Base-by-base conservation (phyloP, 2,888 invertebrate species). In the Gnatocerus cornutus region DNA sequence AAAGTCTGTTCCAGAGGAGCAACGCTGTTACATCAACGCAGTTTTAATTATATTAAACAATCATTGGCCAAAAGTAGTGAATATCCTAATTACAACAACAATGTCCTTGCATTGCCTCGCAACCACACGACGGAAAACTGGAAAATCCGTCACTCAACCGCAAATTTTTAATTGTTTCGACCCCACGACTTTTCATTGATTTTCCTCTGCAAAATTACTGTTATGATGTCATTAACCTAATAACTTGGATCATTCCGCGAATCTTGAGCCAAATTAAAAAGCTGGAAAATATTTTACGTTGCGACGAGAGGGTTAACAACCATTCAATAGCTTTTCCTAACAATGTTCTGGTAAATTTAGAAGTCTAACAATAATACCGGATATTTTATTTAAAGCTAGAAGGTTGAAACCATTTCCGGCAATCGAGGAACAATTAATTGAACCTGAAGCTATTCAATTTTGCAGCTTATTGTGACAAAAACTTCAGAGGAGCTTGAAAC, bases 41-140 rank as follows among this genome's bases (percentile, higher is more conserved):
- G 45, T 68, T 71, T 59, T 56, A 69, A 69, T 71, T 69, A 64
- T 71, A 53, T 62, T 69, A 62, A 37, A 37, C 70, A 65, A 56
- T 39, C 58, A 62, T 16, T 45, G 33, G 9, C n/a, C 6, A n/a
- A 33, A 33, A 33, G n/a, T n/a, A 33, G 33, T 56, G 29, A 56
- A 56, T 43, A 56, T 48, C 46, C 61, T 48, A 61, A 48, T 61
- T 61, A 46, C 27, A 9, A 55, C 27, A 9, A 55, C 33, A 63
- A 55, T 55, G 73, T 67, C 73, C 68, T 48, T 69, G 71, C 50
- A 43, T 68, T 13, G 30, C 8, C 3, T 10, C 10, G n/a, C 16
- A 48, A 27, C 48, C 48, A n/a, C 48, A 14, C 16, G 10, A 10
- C 12, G 21, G 8, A 53, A 53, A 14, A n/a, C 6, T 10, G 9